Evolutionary conservation across 35 echinoderm and acorn worm genomes (phyloP).

Genomic region (Apostichopus japonicus): DNA sequence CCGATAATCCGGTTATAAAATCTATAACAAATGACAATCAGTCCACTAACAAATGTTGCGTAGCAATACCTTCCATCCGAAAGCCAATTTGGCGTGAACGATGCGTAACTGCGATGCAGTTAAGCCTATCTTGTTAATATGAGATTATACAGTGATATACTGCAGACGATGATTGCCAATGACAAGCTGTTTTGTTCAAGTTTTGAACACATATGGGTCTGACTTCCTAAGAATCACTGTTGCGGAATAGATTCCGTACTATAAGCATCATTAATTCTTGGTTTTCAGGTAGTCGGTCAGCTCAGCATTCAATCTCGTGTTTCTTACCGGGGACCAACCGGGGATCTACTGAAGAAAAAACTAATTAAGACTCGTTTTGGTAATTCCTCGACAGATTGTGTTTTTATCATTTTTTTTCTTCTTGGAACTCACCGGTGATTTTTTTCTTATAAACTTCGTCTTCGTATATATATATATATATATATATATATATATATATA

Average conservation of each 20-base stretch:
- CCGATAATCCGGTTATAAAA: background rate
- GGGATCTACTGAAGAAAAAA: background rate
- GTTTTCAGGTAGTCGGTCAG: background rate
- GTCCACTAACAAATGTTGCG: slow-evolving; percentile 19
- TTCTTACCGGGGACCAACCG: background rate
- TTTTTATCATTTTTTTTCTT: background rate
- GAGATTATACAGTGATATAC: slow-evolving; percentile 42
- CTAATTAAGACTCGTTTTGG: slow-evolving; percentile 39
- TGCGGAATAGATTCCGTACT: slow-evolving; percentile 17
- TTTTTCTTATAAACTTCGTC: too few species aligned
- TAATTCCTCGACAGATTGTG: slow-evolving; percentile 43
- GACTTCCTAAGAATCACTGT: slow-evolving; percentile 19
- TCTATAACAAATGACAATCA: background rate
- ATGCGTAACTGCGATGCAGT: slow-evolving; percentile 23
- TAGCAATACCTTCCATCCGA: background rate
- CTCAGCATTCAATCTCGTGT: background rate
- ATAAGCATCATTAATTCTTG: slow-evolving; percentile 2
- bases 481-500: too few species aligned
- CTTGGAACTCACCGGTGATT: background rate
- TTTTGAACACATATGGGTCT: slow-evolving; percentile 43
- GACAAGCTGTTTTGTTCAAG: slow-evolving; percentile 49
- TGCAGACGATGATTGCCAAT: slow-evolving; percentile 7
- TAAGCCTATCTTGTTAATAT: slow-evolving; percentile 27
- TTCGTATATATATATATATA: too few species aligned
- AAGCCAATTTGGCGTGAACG: slow-evolving; percentile 33